A percentile compares a stretch with the other conserved stretches of the same genome.
Evolutionary conservation across 2,797 vertebrate genomes (phyloP).

Genomic region (Coendou prehensilis): DNA sequence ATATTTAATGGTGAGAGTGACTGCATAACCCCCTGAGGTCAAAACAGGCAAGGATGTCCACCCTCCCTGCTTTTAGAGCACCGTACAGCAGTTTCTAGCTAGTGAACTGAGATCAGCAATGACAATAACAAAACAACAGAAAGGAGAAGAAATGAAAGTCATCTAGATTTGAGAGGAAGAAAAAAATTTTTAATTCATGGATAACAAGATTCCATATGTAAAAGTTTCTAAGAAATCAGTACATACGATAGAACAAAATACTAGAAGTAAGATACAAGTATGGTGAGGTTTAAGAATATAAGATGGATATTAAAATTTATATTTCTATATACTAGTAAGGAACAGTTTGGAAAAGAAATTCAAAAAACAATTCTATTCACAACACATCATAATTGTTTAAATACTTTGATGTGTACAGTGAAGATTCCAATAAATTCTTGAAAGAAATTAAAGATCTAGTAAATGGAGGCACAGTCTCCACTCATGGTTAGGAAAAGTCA

Average conservation of each 20-base stretch:
- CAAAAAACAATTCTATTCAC: not conserved
- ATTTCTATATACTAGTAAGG: not conserved
- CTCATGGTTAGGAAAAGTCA: not conserved
- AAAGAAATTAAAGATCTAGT: not conserved
- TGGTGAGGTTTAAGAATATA: not conserved
- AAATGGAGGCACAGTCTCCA: not conserved
- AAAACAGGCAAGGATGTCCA: not conserved
- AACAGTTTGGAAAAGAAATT: not conserved
- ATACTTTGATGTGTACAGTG: not conserved
- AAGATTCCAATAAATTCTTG: not conserved
- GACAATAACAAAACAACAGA: not conserved
- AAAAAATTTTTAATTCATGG: not conserved
- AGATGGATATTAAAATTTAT: not conserved
- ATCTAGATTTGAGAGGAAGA: not conserved
- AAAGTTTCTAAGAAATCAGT: not conserved
- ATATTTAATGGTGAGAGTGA: not conserved
- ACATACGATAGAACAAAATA: not conserved
- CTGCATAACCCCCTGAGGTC: too few relatives aligned
- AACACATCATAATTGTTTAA: not conserved
- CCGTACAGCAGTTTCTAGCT: not conserved
- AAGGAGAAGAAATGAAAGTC: not conserved
- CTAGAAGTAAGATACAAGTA: not conserved
- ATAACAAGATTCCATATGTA: not conserved
- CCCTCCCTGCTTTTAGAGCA: too few relatives aligned
- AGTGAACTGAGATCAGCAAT: not conserved